Base-by-base conservation (phyloP, 2,888 invertebrate species). In the Imbricaverruca yamaguchii region DNA sequence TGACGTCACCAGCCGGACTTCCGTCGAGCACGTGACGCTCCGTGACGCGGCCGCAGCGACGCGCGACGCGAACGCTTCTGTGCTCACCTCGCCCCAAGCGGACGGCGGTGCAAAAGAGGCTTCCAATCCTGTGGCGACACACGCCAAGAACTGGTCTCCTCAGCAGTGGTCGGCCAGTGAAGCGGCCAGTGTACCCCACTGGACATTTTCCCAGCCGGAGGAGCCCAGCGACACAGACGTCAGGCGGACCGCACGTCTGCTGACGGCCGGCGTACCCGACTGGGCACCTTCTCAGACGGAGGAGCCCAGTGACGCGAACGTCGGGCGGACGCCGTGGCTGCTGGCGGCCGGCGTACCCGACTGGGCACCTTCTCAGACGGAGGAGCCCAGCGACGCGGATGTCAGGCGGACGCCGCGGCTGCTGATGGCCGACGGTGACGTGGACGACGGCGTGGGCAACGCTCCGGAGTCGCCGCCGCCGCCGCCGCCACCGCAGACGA, bases 391-490 rank as follows among this genome's bases (percentile, higher is more conserved):
- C 79, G 69, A 80, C 65, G 74, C 4, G 77, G 59, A 53, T 25
- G 21, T 13, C 81, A 81, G n/a, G 15, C 56, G 18, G 80, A 53
- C 13, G 61, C 80, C 8, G 56, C 39, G 13, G 55, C 23, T 74
- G 80, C 74, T 61, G 79, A 61, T 12, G 23, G 10, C 8, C 80
- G 39, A 23, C 79, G 80, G 55, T 13, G 79, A 10, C 65, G 25
- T 67, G n/a, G 63, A 23, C 78, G 55, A 59, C 79, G 25, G 81
- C 81, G 56, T 74, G 81, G n/a, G 78, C 65, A 65, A 56, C 80
- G 25, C 25, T 78, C n/a, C 23, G 6, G 55, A 63, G n/a, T 8
- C 67, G 53, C n/a, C 13, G 80, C n/a, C 61, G 21, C 53, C n/a
- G 80, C n/a, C 13, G 80, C n/a, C 61, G 21, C 53, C n/a, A 61